Percentiles rank a stretch among this genome's conserved stretches.
Evolutionary conservation across 1,140 invertebrate species (phyloP).

Genomic region (Drosophila pandora): DNA sequence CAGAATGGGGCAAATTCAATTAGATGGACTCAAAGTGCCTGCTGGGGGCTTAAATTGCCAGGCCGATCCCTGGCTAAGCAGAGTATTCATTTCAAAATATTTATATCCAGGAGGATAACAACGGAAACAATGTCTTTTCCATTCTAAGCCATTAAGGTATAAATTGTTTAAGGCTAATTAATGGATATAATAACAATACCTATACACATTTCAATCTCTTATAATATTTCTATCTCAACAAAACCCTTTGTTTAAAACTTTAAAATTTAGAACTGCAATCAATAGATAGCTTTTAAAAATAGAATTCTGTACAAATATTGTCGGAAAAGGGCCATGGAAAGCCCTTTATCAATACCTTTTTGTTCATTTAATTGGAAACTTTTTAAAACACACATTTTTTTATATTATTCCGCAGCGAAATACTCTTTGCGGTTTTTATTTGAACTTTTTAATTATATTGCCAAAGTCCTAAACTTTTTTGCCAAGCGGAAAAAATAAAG

Average conservation of each 20-base stretch:
- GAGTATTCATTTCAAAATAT: background rate
- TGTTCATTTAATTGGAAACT: background rate
- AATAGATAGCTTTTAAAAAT: no score
- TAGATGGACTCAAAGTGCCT: conserved; percentile 27
- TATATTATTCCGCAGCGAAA: background rate
- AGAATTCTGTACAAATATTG: no score
- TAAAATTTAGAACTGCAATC: no score
- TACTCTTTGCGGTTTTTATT: background rate
- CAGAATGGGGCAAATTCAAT: conserved; percentile 18
- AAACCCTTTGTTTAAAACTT: no score
- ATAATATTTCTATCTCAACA: no score
- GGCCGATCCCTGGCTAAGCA: background rate
- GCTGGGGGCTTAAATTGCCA: conserved; percentile 16
- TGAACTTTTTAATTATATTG: conserved; percentile 1
- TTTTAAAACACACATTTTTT: conserved; percentile 4
- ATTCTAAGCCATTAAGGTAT: background rate
- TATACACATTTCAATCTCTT: no score
- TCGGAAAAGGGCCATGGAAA: no score
- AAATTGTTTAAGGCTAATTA: background rate
- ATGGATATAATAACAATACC: no score
- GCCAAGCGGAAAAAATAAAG: background rate
- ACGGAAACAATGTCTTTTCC: background rate
- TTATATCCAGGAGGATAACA: background rate
- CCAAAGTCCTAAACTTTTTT: background rate
- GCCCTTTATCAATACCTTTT: background rate